Evolutionary conservation across 1,140 invertebrate genomes (phyloP).

Genomic region (Ericerus pela): DNA sequence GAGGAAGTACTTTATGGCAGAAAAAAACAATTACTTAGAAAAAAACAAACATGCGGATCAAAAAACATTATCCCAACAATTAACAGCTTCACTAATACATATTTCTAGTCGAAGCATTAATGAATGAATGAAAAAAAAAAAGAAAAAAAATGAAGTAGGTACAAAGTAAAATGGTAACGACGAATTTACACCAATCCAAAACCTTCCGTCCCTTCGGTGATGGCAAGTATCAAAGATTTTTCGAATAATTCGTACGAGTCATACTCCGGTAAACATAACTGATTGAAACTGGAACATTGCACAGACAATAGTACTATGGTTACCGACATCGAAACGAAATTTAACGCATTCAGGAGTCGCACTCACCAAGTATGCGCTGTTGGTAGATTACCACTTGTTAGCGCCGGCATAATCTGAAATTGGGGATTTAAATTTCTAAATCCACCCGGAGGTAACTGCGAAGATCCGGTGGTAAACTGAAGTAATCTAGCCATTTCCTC

Average conservation of each 20-base stretch:
- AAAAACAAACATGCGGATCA: too few species aligned
- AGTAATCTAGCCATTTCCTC: constrained; percentile 85
- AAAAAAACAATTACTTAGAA: too few species aligned
- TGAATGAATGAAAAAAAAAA: too few species aligned
- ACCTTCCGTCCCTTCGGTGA: constrained; percentile 88
- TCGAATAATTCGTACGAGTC: constrained; percentile 88
- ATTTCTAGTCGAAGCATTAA: too few species aligned
- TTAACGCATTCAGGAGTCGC: background rate
- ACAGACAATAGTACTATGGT: background rate
- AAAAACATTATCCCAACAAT: too few species aligned
- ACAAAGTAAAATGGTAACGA: too few species aligned
- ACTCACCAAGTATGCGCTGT: constrained; percentile 81
- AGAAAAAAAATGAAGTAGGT: too few species aligned
- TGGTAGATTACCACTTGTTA: constrained; percentile 75
- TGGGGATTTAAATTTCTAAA: constrained; percentile 73
- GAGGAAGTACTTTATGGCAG: too few species aligned
- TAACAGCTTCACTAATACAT: too few species aligned
- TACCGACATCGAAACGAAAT: background rate
- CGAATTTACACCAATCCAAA: constrained; percentile 74
- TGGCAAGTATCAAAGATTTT: constrained; percentile 71
- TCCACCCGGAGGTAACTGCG: constrained; percentile 79
- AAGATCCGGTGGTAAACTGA: constrained; percentile 88
- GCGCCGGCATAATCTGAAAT: constrained; percentile 79
- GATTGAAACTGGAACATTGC: constrained; percentile 66
- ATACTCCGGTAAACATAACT: constrained; percentile 87